Evolutionary conservation across 2,797 vertebrate genomes (phyloP), one percentile per base, ranked within the genome.

Genomic region (Amniataba percoides): DNA sequence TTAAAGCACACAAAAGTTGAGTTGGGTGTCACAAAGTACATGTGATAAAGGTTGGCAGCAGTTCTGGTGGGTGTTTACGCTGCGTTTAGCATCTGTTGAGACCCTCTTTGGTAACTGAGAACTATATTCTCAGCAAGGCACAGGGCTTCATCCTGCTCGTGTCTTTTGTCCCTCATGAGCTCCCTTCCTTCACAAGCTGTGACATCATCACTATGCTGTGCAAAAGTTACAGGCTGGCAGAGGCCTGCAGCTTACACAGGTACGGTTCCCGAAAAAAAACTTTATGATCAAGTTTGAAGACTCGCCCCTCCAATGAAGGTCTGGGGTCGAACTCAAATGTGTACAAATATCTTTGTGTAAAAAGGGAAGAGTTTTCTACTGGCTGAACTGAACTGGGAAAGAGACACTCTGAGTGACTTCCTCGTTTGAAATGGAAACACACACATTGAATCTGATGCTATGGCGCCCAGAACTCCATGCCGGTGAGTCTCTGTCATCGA

Each of bases 111-210:
- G 18, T 6, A 7, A 23, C 43, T 46, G 34, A 51, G 16, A 67
- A 18, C 2, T 59, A 0, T 48, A 23, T 19, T 42, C 71, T 18
- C 7, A 12, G 0, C 4, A 25, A 25, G 11, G n/a, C 1, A 31
- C 27, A 27, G 14, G 15, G 9, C 16, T 39, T 68, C 60, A 85
- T 77, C 78, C 73, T 85, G 62, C 19, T 78, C 72, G 36, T 56
- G 39, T 40, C 31, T 84, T 88, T 90, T 94, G 90, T 88, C 82
- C 93, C 57, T 86, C 74, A 10, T 66, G 80, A 55, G 81, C 64
- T 86, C 2, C 90, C 86, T 27, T 94, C 90, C 66, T 62, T 68
- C 15, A 39, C 43, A 74, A 25, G 2, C 1, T 65, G 74, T 90
- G 85, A 93, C 87, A 53, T 93, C 90, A 93, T 83, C 74, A 81